Percentiles rank a stretch among this genome's conserved stretches.
Conservation (phyloP, 1,140 invertebrate genomes). For the Luehdorfia chinensis region DNA sequence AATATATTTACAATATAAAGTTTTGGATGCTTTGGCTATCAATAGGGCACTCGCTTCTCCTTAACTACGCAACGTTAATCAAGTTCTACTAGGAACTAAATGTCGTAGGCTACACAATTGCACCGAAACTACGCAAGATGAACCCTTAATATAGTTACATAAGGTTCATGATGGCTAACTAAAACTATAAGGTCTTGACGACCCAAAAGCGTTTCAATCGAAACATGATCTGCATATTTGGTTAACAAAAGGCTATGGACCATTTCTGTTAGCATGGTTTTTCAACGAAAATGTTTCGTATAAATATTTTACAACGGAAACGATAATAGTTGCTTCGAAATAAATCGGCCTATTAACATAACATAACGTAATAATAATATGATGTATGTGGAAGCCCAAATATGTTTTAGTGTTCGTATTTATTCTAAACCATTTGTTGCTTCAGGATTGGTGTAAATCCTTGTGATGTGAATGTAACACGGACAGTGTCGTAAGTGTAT, state of each 20-base stretch:
- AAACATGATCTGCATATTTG: slow-evolving; percentile 4
- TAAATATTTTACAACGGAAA: no score
- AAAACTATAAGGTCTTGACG: no score
- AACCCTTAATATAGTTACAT: background rate
- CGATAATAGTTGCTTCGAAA: no score
- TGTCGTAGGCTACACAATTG: slow-evolving; percentile 39
- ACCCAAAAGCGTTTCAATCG: slow-evolving; percentile 5
- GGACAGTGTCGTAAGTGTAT: background rate
- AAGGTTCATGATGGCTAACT: slow-evolving; percentile 12
- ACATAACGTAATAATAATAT: no score
- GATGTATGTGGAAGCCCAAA: slow-evolving; percentile 15
- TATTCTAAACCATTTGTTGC: no score
- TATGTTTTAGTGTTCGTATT: slow-evolving; percentile 1
- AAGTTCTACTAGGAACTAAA: slow-evolving; percentile 57
- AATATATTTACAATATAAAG: slow-evolving; percentile 67
- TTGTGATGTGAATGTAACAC: background rate
- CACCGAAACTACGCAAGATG: slow-evolving; percentile 25
- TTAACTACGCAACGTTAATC: slow-evolving; percentile 36
- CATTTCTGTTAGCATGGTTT: no score
- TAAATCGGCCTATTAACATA: no score
- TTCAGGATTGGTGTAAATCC: background rate
- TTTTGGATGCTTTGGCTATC: slow-evolving; percentile 71
- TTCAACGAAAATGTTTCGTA: no score
- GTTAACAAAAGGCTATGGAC: slow-evolving; percentile 1
- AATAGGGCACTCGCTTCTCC: slow-evolving; percentile 51